Percentiles rank a stretch among this genome's conserved stretches.
Evolutionary conservation across 2,888 invertebrate genomes (phyloP).

Genomic region (Campoplex nolae): DNA sequence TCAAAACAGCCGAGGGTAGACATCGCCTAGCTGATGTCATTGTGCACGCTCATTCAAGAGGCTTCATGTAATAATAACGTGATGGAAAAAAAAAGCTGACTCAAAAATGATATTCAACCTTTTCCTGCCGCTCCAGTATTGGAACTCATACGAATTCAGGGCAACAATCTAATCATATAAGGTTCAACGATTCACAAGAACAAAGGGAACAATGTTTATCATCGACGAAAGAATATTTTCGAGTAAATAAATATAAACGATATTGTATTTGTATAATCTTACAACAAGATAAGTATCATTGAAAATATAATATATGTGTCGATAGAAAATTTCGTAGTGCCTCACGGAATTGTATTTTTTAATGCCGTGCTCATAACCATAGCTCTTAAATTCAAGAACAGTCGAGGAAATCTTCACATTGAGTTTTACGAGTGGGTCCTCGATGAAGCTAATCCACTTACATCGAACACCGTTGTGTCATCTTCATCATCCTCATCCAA

Average conservation of each 20-base stretch:
- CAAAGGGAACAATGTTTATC: not conserved
- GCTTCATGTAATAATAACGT: conserved; percentile 85
- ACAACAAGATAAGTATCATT: conserved; percentile 72
- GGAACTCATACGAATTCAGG: not conserved
- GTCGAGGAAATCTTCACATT: not conserved
- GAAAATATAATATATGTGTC: conserved; percentile 65
- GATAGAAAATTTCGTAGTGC: conserved; percentile 49
- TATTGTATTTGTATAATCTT: conserved; percentile 78
- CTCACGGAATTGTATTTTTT: conserved; percentile 11
- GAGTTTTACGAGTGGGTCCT: conserved; percentile 50
- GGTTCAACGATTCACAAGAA: not conserved
- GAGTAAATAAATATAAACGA: conserved; percentile 77
- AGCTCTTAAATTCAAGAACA: not conserved
- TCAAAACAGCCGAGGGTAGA: conserved; percentile 87
- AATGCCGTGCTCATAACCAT: conserved; percentile 1
- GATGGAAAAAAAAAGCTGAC: not conserved
- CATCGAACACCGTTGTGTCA: conserved; percentile 84
- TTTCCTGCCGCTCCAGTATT: conserved; percentile 51
- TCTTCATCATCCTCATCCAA: conserved; percentile 85
- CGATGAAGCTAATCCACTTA: conserved; percentile 70
- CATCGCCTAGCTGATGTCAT: conserved; percentile 88
- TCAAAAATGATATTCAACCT: not conserved
- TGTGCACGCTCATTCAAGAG: conserved; percentile 88
- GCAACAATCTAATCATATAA: conserved; percentile 4
- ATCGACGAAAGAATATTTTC: not conserved